Evolutionary conservation across 1,140 invertebrate species (phyloP).

Genomic region (Ditylenchus dipsaci): DNA sequence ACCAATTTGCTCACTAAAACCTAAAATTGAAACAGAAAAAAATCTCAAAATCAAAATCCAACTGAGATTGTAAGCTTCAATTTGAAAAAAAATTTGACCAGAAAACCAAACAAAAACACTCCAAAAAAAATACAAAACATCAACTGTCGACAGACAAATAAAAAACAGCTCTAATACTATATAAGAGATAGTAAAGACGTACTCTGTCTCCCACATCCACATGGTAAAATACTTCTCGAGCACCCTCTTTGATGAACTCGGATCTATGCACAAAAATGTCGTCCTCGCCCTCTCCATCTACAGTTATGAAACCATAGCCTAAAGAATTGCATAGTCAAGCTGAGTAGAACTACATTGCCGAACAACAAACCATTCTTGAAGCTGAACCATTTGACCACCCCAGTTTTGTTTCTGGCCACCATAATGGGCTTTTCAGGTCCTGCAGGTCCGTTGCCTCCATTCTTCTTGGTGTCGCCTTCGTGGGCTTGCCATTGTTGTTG

Average conservation of each 20-base stretch:
- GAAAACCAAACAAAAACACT: too few species aligned
- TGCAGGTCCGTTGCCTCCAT: too few species aligned
- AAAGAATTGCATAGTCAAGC: too few species aligned
- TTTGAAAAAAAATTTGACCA: too few species aligned
- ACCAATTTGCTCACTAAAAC: too few species aligned
- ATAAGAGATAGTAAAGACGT: neutral
- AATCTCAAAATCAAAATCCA: too few species aligned
- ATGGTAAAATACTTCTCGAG: neutral
- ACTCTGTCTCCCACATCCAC: neutral
- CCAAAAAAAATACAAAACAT: too few species aligned
- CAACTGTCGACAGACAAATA: too few species aligned
- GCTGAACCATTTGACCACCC: conserved; percentile 2
- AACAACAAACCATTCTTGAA: neutral
- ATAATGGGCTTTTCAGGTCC: neutral
- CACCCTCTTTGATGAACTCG: neutral
- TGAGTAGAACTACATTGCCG: neutral
- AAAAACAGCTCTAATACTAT: too few species aligned
- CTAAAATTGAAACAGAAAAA: too few species aligned
- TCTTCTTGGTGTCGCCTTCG: too few species aligned
- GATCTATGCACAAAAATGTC: neutral
- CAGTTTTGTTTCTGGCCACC: neutral
- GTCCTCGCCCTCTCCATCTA: neutral
- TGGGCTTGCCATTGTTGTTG: neutral
- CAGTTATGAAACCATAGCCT: neutral
- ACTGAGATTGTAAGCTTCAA: too few species aligned